These are phyloP conservation scores for Mesorhabditis sp. DNA, from an alignment of 2,888 invertebrate species.

Conservation along the genomic window DNA sequence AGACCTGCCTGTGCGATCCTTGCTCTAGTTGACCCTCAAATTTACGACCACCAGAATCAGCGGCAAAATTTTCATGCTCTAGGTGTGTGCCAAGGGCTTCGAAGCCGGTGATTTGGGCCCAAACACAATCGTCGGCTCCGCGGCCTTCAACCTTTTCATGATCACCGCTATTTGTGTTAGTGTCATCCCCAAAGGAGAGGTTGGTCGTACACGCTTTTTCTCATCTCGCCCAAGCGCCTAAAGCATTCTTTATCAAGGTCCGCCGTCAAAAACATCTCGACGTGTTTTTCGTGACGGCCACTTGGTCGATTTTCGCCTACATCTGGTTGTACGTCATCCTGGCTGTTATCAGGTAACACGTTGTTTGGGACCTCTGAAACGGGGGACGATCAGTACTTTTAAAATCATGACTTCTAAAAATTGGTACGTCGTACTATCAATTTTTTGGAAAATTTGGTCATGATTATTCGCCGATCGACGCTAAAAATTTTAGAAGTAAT, in stretches of 20 bases:
- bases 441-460: no score
- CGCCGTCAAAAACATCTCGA: slow-evolving; percentile 63
- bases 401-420: no score
- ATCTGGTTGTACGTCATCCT: slow-evolving; percentile 95
- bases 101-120: slow-evolving; percentile 94
- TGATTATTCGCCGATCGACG: no score
- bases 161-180: slow-evolving; percentile 89
- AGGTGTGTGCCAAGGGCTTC: slow-evolving; percentile 75
- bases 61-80: slow-evolving; percentile 3
- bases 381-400: no score
- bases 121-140: slow-evolving; percentile 95
- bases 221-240: neutral
- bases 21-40: slow-evolving; percentile 7
- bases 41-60: no score
- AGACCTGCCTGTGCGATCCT: neutral
- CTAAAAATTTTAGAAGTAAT: no score
- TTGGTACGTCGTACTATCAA: no score
- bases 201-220: neutral
- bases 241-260: slow-evolving; percentile 14
- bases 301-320: slow-evolving; percentile 91
- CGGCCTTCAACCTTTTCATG: slow-evolving; percentile 95
- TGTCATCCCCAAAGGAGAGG: slow-evolving; percentile 52
- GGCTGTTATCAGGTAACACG: slow-evolving; percentile 67
- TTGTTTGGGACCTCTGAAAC: no score
- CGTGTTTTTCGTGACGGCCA: slow-evolving; percentile 94